A percentile compares a stretch with the other conserved stretches of the same genome.
Conservation (phyloP, 2,797 vertebrate genomes). For the Sebastes trivittatus region DNA sequence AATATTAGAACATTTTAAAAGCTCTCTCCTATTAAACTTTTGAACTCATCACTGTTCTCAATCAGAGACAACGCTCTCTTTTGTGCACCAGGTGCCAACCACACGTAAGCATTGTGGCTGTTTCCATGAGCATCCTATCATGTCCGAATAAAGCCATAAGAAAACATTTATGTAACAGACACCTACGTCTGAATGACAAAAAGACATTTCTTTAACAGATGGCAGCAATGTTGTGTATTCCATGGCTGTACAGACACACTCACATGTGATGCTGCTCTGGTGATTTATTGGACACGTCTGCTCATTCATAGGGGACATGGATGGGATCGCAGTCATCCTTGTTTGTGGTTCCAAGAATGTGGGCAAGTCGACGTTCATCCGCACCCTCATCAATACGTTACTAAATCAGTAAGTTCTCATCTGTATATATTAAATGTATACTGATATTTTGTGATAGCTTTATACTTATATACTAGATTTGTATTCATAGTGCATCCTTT, state of each 20-base stretch:
- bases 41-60: no score
- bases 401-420: conserved; percentile 88
- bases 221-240: no score
- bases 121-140: background rate
- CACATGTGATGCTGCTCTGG: background rate
- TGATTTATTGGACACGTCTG: background rate
- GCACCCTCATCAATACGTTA: conserved; percentile 91
- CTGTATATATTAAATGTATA: background rate
- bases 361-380: conserved; percentile 94
- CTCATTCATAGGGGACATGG: conserved; percentile 83
- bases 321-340: conserved; percentile 89
- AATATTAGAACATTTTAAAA: accelerated
- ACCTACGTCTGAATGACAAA: background rate
- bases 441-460: background rate
- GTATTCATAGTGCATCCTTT: background rate
- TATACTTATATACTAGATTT: background rate
- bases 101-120: background rate
- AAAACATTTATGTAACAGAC: background rate
- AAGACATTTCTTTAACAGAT: background rate
- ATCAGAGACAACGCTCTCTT: background rate
- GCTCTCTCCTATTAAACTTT: accelerated
- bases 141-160: background rate
- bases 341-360: conserved; percentile 90
- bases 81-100: background rate
- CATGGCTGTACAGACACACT: background rate